These are phyloP conservation scores for Dryococelus australis DNA, from an alignment of 2,888 invertebrate genomes.

Conservation along the genomic window DNA sequence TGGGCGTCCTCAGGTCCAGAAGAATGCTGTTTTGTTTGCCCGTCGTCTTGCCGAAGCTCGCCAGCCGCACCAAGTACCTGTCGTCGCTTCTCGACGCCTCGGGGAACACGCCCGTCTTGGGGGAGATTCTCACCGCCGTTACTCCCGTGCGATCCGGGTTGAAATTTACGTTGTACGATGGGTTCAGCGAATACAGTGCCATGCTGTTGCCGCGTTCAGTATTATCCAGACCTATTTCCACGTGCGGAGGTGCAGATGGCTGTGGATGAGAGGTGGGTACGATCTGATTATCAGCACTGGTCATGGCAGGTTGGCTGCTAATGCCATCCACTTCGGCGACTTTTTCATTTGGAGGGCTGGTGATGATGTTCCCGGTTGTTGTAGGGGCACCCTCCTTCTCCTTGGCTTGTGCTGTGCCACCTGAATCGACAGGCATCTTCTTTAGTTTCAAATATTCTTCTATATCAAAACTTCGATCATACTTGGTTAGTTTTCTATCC, in stretches of 20 bases:
- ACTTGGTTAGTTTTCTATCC: too few relatives aligned
- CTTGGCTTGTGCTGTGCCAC: not conserved
- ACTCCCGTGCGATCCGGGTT: not conserved
- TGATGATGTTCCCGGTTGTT: too few relatives aligned
- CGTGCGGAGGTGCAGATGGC: not conserved
- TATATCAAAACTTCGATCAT: too few relatives aligned
- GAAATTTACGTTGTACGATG: not conserved
- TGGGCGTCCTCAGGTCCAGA: not conserved
- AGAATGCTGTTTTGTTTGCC: not conserved
- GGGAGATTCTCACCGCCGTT: not conserved
- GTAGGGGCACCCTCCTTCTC: not conserved
- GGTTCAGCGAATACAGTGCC: not conserved
- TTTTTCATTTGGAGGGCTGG: too few relatives aligned
- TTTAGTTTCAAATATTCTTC: not conserved
- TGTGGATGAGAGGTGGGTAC: not conserved
- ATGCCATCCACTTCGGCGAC: too few relatives aligned
- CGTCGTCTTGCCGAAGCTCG: not conserved
- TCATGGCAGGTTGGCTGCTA: not conserved
- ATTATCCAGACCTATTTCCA: not conserved
- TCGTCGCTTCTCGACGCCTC: not conserved
- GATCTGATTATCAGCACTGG: not conserved
- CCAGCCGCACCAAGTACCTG: not conserved
- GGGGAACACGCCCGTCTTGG: not conserved
- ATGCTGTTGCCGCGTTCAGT: not conserved
- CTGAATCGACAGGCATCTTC: constrained; percentile 26